phyloP scores from a whole-genome alignment of 1,140 invertebrate genomes.

The Diachasma alloeum region DNA sequence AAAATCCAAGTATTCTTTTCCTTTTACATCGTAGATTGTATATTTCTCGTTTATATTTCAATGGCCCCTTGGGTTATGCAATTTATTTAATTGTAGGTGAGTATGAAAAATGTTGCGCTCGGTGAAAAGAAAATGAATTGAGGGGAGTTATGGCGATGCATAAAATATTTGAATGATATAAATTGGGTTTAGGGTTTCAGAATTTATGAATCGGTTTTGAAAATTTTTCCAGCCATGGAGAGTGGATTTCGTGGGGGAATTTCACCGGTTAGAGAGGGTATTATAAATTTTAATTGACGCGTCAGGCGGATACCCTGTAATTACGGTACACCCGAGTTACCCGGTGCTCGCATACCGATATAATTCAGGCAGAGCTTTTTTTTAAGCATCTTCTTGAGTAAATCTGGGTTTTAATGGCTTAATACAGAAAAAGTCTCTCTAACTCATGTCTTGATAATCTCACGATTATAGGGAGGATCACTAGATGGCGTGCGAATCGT shows the following conservation, averaged over 20 bases:
- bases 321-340: not conserved
- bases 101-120: not conserved
- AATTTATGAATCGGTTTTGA: not conserved
- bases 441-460: too few species aligned
- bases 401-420: not conserved
- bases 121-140: not conserved
- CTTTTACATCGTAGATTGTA: too few species aligned
- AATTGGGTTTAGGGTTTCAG: not conserved
- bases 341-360: not conserved
- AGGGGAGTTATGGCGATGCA: not conserved
- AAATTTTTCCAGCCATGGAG: not conserved
- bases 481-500: too few species aligned
- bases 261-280: not conserved
- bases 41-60: conserved; percentile 22
- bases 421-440: not conserved
- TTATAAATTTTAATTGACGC: conserved; percentile 1
- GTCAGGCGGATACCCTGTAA: not conserved
- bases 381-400: not conserved
- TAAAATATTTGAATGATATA: not conserved
- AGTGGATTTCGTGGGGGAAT: too few species aligned
- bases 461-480: too few species aligned
- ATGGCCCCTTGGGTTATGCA: conserved; percentile 23
- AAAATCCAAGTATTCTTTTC: not conserved
- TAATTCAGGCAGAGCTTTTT: not conserved
- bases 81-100: conserved; percentile 27